Conservation (phyloP, 2,888 invertebrate genomes). For the Lycocerus yunnanus region DNA sequence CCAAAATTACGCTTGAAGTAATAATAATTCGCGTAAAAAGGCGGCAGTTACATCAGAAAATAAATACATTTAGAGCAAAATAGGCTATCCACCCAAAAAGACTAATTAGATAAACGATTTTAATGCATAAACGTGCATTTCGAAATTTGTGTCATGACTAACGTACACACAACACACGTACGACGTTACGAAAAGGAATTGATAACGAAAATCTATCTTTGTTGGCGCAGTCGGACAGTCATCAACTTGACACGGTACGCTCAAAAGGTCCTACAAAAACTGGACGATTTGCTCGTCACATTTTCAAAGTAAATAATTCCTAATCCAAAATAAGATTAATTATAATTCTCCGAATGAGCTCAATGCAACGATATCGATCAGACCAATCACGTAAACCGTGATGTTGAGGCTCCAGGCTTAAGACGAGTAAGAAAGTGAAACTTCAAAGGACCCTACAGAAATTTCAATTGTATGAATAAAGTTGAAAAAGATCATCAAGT, state of each 20-base stretch:
- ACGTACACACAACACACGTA: background rate
- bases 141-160: background rate
- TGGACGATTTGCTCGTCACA: too few relatives aligned
- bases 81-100: background rate
- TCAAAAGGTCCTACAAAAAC: too few relatives aligned
- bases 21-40: constrained; percentile 1
- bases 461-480: too few relatives aligned
- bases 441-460: too few relatives aligned
- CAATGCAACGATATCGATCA: background rate
- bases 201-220: background rate
- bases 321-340: too few relatives aligned
- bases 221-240: background rate
- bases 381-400: background rate
- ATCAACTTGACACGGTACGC: background rate
- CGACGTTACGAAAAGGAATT: background rate
- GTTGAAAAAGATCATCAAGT: too few relatives aligned
- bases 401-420: too few relatives aligned
- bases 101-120: background rate
- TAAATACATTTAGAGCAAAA: background rate
- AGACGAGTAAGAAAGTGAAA: too few relatives aligned
- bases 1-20: background rate
- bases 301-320: too few relatives aligned
- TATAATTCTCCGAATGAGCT: background rate
- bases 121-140: background rate
- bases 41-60: background rate